phyloP scores from a whole-genome alignment of 1,140 invertebrate genomes.

The Ceratitis capitata region DNA sequence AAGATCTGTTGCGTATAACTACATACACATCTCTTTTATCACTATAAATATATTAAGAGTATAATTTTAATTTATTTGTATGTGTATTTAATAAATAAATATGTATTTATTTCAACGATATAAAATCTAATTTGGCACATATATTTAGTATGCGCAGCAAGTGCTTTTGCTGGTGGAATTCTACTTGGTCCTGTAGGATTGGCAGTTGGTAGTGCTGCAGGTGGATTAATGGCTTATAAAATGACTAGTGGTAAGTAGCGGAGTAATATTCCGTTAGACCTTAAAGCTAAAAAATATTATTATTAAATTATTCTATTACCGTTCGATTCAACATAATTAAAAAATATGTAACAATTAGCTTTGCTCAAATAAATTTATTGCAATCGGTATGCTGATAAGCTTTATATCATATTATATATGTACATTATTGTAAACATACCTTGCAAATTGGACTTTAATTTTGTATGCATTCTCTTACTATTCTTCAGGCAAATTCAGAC shows the following conservation, averaged over 20 bases:
- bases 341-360: too few relatives aligned
- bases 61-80: too few relatives aligned
- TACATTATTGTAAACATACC: background rate
- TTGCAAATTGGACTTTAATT: slow-evolving; percentile 2
- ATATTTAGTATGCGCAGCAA: slow-evolving; percentile 53
- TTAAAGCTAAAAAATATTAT: background rate
- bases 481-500: slow-evolving; percentile 52
- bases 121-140: too few relatives aligned
- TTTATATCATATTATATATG: background rate
- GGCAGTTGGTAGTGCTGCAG: slow-evolving; percentile 58
- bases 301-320: background rate
- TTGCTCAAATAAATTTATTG: too few relatives aligned
- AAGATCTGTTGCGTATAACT: too few relatives aligned
- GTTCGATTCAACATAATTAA: too few relatives aligned
- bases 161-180: slow-evolving; percentile 58
- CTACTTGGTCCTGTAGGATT: slow-evolving; percentile 58
- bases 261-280: background rate
- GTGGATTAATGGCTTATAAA: slow-evolving; percentile 59
- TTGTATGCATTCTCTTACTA: background rate
- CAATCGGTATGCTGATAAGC: background rate
- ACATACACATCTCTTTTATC: too few relatives aligned
- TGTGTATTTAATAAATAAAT: too few relatives aligned
- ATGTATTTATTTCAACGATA: too few relatives aligned
- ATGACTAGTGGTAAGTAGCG: slow-evolving; percentile 54
- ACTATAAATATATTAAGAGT: too few relatives aligned